These are phyloP conservation scores for Perizoma flavofasciatum DNA, from an alignment of 2,888 invertebrate species.

Conservation along the genomic window DNA sequence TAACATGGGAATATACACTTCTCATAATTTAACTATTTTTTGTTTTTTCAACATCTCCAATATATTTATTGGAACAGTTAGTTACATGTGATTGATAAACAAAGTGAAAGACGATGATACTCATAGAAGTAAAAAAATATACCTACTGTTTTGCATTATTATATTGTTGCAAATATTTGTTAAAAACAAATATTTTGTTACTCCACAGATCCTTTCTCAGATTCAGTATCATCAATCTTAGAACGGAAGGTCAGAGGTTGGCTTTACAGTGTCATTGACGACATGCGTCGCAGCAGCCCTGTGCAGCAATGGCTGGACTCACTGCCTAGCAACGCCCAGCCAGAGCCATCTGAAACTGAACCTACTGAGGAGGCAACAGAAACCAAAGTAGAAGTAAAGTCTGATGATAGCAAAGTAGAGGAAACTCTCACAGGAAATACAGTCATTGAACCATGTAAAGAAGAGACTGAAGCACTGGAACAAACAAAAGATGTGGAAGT, in stretches of 20 bases:
- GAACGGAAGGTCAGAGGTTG: conserved; percentile 77
- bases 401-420: conserved; percentile 68
- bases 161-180: no score
- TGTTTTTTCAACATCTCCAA: no score
- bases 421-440: conserved; percentile 68
- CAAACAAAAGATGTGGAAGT: conserved; percentile 19
- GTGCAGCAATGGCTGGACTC: conserved; percentile 92
- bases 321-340: conserved; percentile 67
- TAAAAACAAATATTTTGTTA: no score
- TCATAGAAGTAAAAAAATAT: no score
- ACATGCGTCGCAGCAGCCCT: conserved; percentile 86
- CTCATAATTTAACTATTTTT: no score
- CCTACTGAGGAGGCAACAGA: conserved; percentile 40
- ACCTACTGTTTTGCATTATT: no score
- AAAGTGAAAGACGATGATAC: no score
- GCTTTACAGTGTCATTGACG: conserved; percentile 78
- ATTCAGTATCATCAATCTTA: conserved; percentile 73
- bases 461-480: conserved; percentile 44
- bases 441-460: conserved; percentile 58
- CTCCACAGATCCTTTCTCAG: conserved; percentile 73
- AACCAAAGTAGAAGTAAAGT: conserved; percentile 51
- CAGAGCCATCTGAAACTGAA: conserved; percentile 49
- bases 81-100: no score
- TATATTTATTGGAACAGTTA: no score
- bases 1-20: no score